Conservation (phyloP, 35 echinoderm and acorn worm species). For the Anneissia japonica region DNA sequence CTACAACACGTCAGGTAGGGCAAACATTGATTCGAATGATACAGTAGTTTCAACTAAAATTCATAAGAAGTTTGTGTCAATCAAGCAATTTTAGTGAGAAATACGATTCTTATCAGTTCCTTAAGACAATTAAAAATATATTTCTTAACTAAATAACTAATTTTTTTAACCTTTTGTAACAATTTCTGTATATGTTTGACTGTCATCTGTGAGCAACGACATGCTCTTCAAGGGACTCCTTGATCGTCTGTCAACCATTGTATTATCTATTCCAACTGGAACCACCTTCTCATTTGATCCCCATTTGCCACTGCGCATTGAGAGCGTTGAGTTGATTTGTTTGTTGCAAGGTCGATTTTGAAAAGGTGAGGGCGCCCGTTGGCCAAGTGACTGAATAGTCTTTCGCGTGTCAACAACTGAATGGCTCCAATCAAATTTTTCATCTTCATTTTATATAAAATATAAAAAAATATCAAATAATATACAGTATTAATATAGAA, state of each 20-base stretch:
- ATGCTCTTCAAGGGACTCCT: neutral
- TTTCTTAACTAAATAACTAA: too few species aligned
- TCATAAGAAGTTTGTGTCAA: too few species aligned
- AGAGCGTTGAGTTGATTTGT: neutral
- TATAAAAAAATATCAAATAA: too few species aligned
- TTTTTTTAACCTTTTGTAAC: neutral
- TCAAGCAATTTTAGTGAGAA: too few species aligned
- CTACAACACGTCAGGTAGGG: too few species aligned
- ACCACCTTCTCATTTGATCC: neutral
- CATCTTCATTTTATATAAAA: too few species aligned
- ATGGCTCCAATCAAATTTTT: conserved; percentile 53
- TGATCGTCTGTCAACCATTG: neutral
- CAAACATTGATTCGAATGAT: too few species aligned
- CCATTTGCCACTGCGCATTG: too few species aligned
- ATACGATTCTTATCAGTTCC: too few species aligned
- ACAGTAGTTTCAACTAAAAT: too few species aligned
- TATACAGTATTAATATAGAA: too few species aligned
- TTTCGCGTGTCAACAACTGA: neutral
- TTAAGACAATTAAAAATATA: too few species aligned
- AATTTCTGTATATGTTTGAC: neutral
- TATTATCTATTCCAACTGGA: neutral
- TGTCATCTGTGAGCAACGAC: neutral
- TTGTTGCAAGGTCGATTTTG: neutral
- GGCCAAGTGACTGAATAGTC: neutral
- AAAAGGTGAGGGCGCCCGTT: neutral